Conservation (phyloP, 1,140 invertebrate species). For the Tribolium madens region DNA sequence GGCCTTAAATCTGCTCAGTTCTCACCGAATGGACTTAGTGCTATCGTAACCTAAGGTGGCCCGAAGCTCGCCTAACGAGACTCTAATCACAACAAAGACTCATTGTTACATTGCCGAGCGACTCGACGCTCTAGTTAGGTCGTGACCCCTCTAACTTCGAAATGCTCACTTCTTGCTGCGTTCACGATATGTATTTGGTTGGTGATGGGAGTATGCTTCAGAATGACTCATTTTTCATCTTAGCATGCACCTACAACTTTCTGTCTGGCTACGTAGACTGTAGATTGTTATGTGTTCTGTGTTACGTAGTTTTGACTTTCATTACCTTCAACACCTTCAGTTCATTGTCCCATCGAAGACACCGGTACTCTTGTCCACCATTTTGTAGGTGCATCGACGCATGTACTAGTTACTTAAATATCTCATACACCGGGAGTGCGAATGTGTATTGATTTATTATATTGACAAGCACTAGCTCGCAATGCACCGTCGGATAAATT, state of each 20-base stretch:
- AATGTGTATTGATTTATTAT: slow-evolving; percentile 49
- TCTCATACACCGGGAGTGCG: slow-evolving; percentile 40
- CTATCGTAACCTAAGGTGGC: slow-evolving; percentile 53
- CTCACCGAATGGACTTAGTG: slow-evolving; percentile 49
- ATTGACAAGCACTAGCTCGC: slow-evolving; percentile 48
- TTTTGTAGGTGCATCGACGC: slow-evolving; percentile 44
- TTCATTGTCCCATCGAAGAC: slow-evolving; percentile 31
- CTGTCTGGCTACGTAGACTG: slow-evolving; percentile 52
- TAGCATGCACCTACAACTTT: slow-evolving; percentile 57
- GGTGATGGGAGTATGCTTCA: slow-evolving; percentile 50
- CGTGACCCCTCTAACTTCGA: slow-evolving; percentile 44
- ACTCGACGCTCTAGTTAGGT: slow-evolving; percentile 43
- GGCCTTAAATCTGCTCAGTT: slow-evolving; percentile 61
- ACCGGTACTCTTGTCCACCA: slow-evolving; percentile 24
- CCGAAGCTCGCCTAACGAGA: slow-evolving; percentile 52
- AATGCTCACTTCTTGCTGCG: slow-evolving; percentile 49
- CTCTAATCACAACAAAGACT: slow-evolving; percentile 6
- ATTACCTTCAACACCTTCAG: slow-evolving; percentile 34
- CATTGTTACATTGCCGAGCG: slow-evolving; percentile 46
- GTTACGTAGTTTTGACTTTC: slow-evolving; percentile 48
- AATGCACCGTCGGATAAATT: slow-evolving; percentile 46
- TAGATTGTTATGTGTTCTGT: slow-evolving; percentile 53
- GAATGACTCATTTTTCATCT: slow-evolving; percentile 45
- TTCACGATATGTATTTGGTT: slow-evolving; percentile 42
- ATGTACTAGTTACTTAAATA: slow-evolving; percentile 25